Conservation (phyloP, 1,140 invertebrate genomes). For the Metaphire vulgaris region DNA sequence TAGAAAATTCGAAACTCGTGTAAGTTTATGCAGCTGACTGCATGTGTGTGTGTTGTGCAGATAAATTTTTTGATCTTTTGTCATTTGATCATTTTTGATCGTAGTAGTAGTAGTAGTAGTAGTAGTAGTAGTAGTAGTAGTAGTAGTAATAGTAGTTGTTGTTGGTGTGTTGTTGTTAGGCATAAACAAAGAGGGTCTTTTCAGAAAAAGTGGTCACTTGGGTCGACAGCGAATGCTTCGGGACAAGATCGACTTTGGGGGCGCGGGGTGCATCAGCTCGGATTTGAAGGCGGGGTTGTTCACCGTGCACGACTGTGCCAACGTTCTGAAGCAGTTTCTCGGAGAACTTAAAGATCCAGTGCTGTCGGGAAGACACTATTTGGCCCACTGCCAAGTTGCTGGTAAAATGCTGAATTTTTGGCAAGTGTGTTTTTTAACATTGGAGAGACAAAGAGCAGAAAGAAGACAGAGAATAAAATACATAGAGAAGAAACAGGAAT, state of each 20-base stretch:
- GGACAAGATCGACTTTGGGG: slow-evolving; percentile 62
- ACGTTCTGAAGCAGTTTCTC: slow-evolving; percentile 77
- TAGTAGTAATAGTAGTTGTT: no score
- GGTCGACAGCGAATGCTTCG: slow-evolving; percentile 76
- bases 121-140: no score
- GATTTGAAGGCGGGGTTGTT: slow-evolving; percentile 63
- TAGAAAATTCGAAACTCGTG: not conserved
- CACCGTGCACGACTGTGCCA: slow-evolving; percentile 86
- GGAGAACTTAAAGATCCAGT: slow-evolving; percentile 80
- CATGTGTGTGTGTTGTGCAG: slow-evolving; percentile 22
- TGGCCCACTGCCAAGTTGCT: slow-evolving; percentile 77
- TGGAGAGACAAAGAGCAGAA: no score
- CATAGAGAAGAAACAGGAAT: no score
- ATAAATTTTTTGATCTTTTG: no score
- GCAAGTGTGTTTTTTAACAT: no score
- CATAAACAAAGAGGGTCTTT: slow-evolving; percentile 78
- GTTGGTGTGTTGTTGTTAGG: slow-evolving; percentile 59
- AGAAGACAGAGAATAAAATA: no score
- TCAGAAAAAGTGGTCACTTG: slow-evolving; percentile 76
- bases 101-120: no score
- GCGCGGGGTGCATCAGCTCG: slow-evolving; percentile 36
- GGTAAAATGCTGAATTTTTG: no score
- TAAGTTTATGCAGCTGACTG: not conserved
- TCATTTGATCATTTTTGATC: no score
- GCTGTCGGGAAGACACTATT: slow-evolving; percentile 77